phyloP scores from a whole-genome alignment of 1,140 invertebrate species.

The Drosophila mayri region DNA sequence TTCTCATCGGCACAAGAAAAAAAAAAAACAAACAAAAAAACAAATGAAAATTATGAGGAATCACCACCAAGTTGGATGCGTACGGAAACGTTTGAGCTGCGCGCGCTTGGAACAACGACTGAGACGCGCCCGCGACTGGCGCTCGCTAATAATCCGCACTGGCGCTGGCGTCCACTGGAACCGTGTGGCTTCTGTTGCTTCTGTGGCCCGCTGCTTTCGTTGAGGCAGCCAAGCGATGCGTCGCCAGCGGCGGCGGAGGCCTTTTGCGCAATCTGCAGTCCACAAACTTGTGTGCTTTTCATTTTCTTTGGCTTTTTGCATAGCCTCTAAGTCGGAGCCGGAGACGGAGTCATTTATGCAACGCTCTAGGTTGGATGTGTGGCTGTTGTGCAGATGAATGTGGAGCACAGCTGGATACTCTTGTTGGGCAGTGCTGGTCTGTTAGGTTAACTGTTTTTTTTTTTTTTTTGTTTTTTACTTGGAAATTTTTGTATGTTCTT shows the following conservation, averaged over 20 bases:
- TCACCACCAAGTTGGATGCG: constrained; percentile 26
- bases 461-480: too few species aligned
- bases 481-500: too few species aligned
- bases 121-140: constrained; percentile 58
- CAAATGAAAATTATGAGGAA: not conserved
- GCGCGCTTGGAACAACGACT: constrained; percentile 63
- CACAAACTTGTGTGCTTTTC: constrained; percentile 36
- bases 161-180: constrained; percentile 8
- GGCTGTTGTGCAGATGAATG: not conserved
- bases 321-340: constrained; percentile 16
- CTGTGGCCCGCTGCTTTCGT: constrained; percentile 59
- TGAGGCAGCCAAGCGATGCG: constrained; percentile 73
- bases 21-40: constrained; percentile 3
- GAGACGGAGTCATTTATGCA: constrained; percentile 65
- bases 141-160: constrained; percentile 62
- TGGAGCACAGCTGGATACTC: constrained; percentile 22
- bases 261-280: constrained; percentile 64
- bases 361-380: constrained; percentile 39
- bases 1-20: constrained; percentile 9
- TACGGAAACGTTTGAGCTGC: constrained; percentile 35
- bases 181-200: constrained; percentile 12
- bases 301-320: constrained; percentile 34
- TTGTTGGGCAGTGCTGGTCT: not conserved
- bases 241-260: constrained; percentile 26
- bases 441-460: too few species aligned